Conservation (phyloP, 2,113 vertebrate genomes). For the Apteryx mantelli region DNA sequence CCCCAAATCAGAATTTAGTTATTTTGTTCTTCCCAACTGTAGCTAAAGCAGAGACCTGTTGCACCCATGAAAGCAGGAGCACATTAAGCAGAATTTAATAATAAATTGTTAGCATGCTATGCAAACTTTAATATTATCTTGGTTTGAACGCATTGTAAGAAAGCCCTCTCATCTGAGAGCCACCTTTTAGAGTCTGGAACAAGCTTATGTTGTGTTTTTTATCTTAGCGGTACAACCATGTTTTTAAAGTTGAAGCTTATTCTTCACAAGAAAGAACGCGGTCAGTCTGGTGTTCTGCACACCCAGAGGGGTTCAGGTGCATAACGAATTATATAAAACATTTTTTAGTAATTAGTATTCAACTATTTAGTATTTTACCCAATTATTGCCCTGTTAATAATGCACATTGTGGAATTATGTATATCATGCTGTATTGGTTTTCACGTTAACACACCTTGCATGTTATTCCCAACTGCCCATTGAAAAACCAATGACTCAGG, state of each 20-base stretch:
- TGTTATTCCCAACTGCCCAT: not conserved
- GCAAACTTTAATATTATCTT: too few species aligned
- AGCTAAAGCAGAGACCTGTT: too few species aligned
- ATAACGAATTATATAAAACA: not conserved
- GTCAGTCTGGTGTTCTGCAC: not conserved
- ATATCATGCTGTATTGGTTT: not conserved
- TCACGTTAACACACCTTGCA: not conserved
- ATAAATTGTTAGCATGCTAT: too few species aligned
- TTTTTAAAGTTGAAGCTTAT: not conserved
- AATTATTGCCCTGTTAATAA: not conserved
- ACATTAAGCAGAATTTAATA: too few species aligned
- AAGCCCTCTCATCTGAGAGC: too few species aligned
- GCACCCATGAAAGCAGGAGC: too few species aligned
- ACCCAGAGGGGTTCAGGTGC: fast-evolving
- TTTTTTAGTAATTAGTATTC: not conserved
- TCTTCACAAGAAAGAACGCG: not conserved
- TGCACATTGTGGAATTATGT: not conserved
- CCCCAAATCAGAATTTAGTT: too few species aligned
- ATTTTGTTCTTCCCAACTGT: too few species aligned
- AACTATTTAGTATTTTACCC: not conserved
- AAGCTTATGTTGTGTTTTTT: too few species aligned
- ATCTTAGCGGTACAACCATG: too few species aligned
- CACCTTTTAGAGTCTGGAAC: too few species aligned
- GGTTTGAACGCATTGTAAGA: too few species aligned
- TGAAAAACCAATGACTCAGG: not conserved